Conservation (phyloP, 2,888 invertebrate genomes). For the Cacoxenus indagator region DNA sequence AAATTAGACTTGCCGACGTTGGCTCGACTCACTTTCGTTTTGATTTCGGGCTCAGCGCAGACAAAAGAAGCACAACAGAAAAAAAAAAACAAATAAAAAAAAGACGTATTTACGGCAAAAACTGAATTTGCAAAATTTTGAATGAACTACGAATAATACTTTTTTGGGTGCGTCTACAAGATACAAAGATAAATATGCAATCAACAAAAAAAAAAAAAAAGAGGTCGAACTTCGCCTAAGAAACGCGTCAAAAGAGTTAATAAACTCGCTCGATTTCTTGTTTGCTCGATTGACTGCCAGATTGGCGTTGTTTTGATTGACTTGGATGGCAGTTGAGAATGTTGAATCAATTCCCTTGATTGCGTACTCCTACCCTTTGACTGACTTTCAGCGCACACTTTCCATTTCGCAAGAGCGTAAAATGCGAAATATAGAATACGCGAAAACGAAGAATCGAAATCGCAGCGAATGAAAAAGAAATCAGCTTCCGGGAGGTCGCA, state of each 20-base stretch:
- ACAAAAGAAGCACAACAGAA: background rate
- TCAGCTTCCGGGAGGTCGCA: background rate
- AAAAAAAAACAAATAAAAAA: background rate
- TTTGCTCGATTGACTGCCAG: background rate
- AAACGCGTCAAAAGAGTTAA: background rate
- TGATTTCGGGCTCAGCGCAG: background rate
- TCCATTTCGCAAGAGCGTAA: background rate
- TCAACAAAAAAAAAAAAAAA: background rate
- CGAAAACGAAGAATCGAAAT: background rate
- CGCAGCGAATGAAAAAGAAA: background rate
- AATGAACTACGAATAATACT: background rate
- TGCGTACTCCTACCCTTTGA: background rate
- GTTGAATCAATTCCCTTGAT: background rate
- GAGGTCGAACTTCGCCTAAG: background rate
- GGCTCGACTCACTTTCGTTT: background rate
- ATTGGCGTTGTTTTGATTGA: background rate
- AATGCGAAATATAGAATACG: background rate
- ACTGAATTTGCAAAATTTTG: conserved; percentile 11
- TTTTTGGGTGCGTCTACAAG: background rate
- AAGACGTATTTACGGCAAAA: background rate
- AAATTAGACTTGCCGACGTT: background rate
- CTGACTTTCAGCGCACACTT: background rate
- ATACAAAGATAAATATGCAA: background rate
- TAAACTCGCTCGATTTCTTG: background rate
- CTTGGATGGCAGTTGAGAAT: background rate